Base-by-base conservation (phyloP, 2,888 invertebrate species). In the Pyrrhia umbra region DNA sequence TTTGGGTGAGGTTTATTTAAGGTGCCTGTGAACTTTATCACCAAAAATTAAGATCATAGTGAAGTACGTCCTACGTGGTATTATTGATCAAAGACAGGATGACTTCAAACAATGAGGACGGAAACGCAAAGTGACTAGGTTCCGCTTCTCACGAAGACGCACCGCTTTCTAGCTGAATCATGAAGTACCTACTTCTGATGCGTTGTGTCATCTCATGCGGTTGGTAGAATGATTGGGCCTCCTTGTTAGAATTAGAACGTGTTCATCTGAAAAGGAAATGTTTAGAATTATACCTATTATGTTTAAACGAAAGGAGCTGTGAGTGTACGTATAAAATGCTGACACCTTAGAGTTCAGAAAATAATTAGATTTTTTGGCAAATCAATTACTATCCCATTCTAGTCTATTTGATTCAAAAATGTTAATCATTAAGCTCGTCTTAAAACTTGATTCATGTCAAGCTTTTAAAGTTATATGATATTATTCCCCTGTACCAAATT, bases 61-160 rank as follows among this genome's bases (percentile, higher is more conserved):
- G 52, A 65, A 70, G 73, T 66, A 75, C 74, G 71, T 80, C 79
- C 71, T 79, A 77, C 70, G 49, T 65, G 66, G 64, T 68, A 76
- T 69, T 69, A 77, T 74, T 83, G 80, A 80, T 82, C 77, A 76
- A 74, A 77, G 77, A 79, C 90, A 88, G 92, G 91, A 92, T 88
- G 91, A 85, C 84, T 90, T 85, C 56, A 81, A 89, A 91, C 91
- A 92, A 91, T 89, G 85, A 85, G 88, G 86, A 86, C 92, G 92
- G 91, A 92, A 88, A 83, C 74, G 64, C 74, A 76, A 80, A 86
- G 83, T 83, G 75, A 78, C 75, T 77, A 73, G 82, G 87, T 92
- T 92, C 92, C 90, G 89, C 87, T 87, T 90, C 89, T 88, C 88
- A 89, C 87, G 84, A 81, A 86, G 84, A 86, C 83, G 81, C 82